Conservation (phyloP, 92 coral and sea anemone genomes). For the Nematostella vectensis region DNA sequence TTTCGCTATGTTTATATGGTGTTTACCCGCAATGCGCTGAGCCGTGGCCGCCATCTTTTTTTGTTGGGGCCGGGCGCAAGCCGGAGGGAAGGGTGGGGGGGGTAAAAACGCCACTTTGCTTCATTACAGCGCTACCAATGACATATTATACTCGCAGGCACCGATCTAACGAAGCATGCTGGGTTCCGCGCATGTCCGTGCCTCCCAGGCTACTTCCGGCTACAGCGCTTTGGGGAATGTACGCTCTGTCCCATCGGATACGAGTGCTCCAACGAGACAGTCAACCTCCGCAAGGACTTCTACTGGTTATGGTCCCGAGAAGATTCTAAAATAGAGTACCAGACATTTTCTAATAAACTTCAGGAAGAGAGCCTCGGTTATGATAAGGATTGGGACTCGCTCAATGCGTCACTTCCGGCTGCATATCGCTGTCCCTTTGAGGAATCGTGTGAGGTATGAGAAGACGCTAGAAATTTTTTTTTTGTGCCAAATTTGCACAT, state of each 20-base stretch:
- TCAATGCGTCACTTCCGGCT: slow-evolving; percentile 3
- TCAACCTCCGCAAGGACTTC: slow-evolving; percentile 3
- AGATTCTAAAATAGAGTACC: background rate
- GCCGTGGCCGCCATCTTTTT: too few species aligned
- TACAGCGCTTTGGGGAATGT: slow-evolving; percentile 12
- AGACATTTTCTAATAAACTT: slow-evolving; percentile 4
- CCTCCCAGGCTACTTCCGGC: background rate
- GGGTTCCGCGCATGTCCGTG: slow-evolving; percentile 10
- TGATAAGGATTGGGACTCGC: background rate
- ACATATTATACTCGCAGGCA: too few species aligned
- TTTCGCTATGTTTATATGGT: too few species aligned
- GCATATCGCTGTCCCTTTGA: slow-evolving; percentile 10
- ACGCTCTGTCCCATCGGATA: background rate
- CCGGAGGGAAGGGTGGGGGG: too few species aligned
- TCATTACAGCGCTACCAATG: too few species aligned
- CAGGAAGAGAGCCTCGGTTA: background rate
- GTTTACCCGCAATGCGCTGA: too few species aligned
- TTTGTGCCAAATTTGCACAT: too few species aligned
- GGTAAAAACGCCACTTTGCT: too few species aligned
- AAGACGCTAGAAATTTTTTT: too few species aligned
- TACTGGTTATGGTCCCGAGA: slow-evolving; percentile 12
- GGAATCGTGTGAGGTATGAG: too few species aligned
- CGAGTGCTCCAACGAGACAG: slow-evolving; percentile 6
- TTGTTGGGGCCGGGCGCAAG: too few species aligned
- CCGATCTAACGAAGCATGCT: slow-evolving; percentile 2